Evolutionary conservation across 2,113 vertebrate genomes (phyloP), one percentile per base, ranked within the genome.

Genomic region (Noturus placidus): DNA sequence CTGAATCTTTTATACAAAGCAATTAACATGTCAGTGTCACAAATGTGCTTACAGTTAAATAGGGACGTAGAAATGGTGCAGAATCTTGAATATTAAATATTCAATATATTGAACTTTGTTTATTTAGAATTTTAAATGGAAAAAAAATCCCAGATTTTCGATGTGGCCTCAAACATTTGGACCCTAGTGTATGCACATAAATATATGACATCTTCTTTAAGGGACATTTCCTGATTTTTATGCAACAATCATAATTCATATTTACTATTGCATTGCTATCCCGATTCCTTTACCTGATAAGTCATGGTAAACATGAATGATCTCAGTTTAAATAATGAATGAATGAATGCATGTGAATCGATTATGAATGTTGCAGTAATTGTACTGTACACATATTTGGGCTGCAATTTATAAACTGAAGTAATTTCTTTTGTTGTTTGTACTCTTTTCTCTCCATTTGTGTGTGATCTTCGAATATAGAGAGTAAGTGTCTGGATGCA

Each of bases 401-500:
- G 14, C 35, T 77, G 84, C 56, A 78, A 78, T 78, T 22, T 63
- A 63, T 65, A 42, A 86, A 86, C 27, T 65, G 50, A 74, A n/a
- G 19, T 81, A 11, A 54, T 33, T 80, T 56, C 6, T 79, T 59
- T 19, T 85, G 20, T 50, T 77, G 17, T 76, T 52, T 72, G 25
- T 80, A 63, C 46, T 86, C 38, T 6, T 86, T 80, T 84, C 85
- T 38, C 25, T 59, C 38, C 54, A 46, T 27, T 46, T 85, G 87
- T 87, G 33, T 89, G 56, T 61, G 19, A 67, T 54, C 59, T 59
- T 42, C n/a, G 15, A 86, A 59, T 84, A 10, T 87, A 92, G 91
- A 88, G 78, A 90, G 91, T 92, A 91, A 92, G 91, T 90, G 77
- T 69, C 33, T 19, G 79, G 33, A 35, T 72, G 57, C 82, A 81